These are phyloP conservation scores for Tenthredo mesomela DNA, from an alignment of 2,888 invertebrate genomes.

Conservation along the genomic window DNA sequence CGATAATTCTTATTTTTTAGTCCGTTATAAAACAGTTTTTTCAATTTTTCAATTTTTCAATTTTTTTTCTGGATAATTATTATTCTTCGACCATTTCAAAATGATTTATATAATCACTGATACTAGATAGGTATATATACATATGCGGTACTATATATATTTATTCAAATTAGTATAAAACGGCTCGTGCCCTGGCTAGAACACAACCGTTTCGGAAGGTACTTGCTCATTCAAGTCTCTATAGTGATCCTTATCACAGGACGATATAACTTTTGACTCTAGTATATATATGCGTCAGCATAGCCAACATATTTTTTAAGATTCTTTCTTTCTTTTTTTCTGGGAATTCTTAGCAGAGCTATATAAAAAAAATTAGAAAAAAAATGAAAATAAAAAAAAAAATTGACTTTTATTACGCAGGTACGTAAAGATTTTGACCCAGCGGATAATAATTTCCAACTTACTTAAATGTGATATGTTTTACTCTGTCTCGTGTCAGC, in stretches of 20 bases:
- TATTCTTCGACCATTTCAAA: neutral
- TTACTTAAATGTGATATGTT: too few relatives aligned
- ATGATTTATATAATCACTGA: neutral
- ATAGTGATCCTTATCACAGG: slow-evolving; percentile 35
- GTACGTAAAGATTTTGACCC: neutral
- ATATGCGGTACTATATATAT: too few relatives aligned
- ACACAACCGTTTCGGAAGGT: slow-evolving; percentile 16
- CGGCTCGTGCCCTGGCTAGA: slow-evolving; percentile 8
- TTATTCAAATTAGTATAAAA: neutral
- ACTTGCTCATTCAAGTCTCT: slow-evolving; percentile 51
- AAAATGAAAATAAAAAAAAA: neutral
- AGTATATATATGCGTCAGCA: neutral
- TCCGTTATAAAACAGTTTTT: too few relatives aligned
- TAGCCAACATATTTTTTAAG: neutral
- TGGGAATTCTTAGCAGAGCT: neutral
- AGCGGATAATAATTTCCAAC: neutral
- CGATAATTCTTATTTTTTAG: too few relatives aligned
- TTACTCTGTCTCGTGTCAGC: too few relatives aligned
- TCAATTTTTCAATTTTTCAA: too few relatives aligned
- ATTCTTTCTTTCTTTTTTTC: neutral
- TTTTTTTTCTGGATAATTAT: neutral
- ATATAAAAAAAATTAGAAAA: neutral
- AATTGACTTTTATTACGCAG: neutral
- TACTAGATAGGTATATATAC: neutral
- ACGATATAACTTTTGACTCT: slow-evolving; percentile 38